Evolutionary conservation across 2,888 invertebrate genomes (phyloP).

Genomic region (Sialis lutaria): DNA sequence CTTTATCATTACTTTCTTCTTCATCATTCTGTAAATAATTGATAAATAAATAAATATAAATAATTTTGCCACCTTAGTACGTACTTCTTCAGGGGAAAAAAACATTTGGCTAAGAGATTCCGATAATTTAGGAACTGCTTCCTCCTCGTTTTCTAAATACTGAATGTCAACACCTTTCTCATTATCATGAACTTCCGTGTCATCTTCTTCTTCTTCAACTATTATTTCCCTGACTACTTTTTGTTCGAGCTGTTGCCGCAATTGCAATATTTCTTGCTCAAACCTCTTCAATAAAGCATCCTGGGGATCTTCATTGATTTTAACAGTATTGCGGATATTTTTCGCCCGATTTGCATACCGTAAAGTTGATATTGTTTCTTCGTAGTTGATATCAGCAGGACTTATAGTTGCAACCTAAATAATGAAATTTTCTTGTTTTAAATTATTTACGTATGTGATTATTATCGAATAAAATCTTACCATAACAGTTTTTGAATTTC

Average conservation of each 20-base stretch:
- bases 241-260: slow-evolving; percentile 57
- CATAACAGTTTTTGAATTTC: slow-evolving; percentile 92
- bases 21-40: too few species aligned
- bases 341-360: slow-evolving; percentile 96
- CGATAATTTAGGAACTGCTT: slow-evolving; percentile 31
- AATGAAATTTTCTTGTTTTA: not conserved
- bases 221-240: slow-evolving; percentile 4
- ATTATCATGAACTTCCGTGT: slow-evolving; percentile 32
- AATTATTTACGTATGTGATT: not conserved
- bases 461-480: slow-evolving; percentile 24
- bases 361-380: slow-evolving; percentile 92
- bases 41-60: too few species aligned
- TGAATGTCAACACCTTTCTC: slow-evolving; percentile 49
- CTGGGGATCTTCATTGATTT: slow-evolving; percentile 94
- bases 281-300: slow-evolving; percentile 90
- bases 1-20: too few species aligned
- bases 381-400: slow-evolving; percentile 92
- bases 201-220: slow-evolving; percentile 39
- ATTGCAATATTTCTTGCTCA: slow-evolving; percentile 88
- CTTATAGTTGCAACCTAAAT: slow-evolving; percentile 85
- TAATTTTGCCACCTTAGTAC: too few species aligned
- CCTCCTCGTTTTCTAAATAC: slow-evolving; percentile 25
- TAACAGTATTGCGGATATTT: slow-evolving; percentile 90
- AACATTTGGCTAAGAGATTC: too few species aligned
- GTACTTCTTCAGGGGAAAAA: too few species aligned